Base-by-base conservation (phyloP, 2,888 invertebrate species). In the Xylocampa areola region DNA sequence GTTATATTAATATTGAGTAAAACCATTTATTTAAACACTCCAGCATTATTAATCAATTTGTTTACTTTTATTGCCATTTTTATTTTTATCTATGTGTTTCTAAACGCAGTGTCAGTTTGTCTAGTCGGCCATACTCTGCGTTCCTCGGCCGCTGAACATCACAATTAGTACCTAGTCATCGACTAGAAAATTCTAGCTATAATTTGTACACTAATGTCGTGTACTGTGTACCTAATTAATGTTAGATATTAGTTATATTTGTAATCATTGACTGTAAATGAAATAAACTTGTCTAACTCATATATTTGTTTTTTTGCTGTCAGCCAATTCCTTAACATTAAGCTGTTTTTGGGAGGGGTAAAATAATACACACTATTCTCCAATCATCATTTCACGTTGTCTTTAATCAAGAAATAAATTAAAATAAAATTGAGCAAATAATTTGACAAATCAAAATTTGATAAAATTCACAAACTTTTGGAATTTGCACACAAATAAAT, bases 151-250 rank as follows among this genome's bases (percentile, higher is more conserved):
- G 19, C 7, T 39, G 6, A 25, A 32, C 54, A 61, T 67, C 65
- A 55, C 68, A 53, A 21, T 27, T 8, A 36, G 19, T 41, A 21
- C 70, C 79, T 82, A 83, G 81, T 82, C 79, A 73, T 59, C 2
- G 75, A 79, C 80, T 80, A 79, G 81, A 65, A 66, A n/a, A n/a
- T n/a, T 54, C 65, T 63, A 65, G 62, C n/a, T n/a, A n/a, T n/a
- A n/a, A n/a, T n/a, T 69, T 60, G 35, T 71, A 68, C 59, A 61
- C 54, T 57, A 37, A 36, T 63, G 48, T 53, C 53, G 63, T 69
- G 65, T 67, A 66, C 66, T 52, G 53, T 72, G 63, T 71, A 76
- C 57, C 44, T 73, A n/a, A n/a, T n/a, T n/a, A n/a, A 69, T 39
- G 41, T 58, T 70, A 69, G 65, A 55, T 67, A 59, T 52, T 68